Evolutionary conservation across 2,888 invertebrate species (phyloP).

Genomic region (Strigamia transsilvanica): DNA sequence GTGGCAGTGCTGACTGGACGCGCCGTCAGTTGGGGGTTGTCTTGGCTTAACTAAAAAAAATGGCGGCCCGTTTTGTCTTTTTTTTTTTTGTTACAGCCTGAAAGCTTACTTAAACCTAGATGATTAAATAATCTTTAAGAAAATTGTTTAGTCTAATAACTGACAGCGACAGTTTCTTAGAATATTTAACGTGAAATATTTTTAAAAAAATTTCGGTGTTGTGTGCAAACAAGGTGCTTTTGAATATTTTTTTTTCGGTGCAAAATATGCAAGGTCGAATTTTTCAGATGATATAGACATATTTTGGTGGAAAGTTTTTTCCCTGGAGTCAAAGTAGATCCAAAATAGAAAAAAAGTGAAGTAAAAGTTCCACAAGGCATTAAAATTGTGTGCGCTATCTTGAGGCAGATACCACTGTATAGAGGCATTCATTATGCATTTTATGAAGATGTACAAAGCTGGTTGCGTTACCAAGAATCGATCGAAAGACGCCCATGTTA

Average conservation of each 20-base stretch:
- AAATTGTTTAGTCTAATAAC: too few species aligned
- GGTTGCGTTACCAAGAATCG: slow-evolving; percentile 4
- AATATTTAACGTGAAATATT: too few species aligned
- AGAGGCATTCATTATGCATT: slow-evolving; percentile 30
- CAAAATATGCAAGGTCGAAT: neutral
- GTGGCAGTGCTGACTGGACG: too few species aligned
- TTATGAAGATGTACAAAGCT: slow-evolving; percentile 35
- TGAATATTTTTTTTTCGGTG: neutral
- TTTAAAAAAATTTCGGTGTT: neutral
- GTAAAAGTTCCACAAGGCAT: neutral
- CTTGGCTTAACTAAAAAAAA: too few species aligned
- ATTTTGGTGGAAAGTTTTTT: neutral
- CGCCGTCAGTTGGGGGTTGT: too few species aligned
- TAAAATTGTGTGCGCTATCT: slow-evolving; percentile 24
- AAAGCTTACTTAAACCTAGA: too few species aligned
- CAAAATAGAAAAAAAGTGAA: neutral
- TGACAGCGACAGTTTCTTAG: too few species aligned
- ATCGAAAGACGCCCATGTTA: neutral
- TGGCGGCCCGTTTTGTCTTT: too few species aligned
- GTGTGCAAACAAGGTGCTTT: neutral
- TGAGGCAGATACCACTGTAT: neutral
- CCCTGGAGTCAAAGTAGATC: neutral
- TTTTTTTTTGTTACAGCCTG: too few species aligned
- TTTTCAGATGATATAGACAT: neutral
- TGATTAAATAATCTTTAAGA: too few species aligned